phyloP scores from a whole-genome alignment of 1,140 invertebrate genomes.

The Papilio glaucus region DNA sequence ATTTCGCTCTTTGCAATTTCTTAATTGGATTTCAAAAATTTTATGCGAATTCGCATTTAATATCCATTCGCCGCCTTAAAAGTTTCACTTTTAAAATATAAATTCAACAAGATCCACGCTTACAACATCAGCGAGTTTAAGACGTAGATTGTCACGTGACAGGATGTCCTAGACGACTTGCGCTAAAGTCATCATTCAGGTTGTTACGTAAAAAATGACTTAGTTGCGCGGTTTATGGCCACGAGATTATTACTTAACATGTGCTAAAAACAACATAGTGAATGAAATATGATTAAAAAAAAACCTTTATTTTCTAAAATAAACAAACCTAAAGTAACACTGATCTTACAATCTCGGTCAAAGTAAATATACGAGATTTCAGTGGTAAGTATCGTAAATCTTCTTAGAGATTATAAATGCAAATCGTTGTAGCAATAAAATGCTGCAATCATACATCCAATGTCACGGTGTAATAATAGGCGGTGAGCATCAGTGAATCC shows the following conservation, averaged over 20 bases:
- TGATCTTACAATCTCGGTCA: not conserved
- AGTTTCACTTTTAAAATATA: slow-evolving; percentile 3
- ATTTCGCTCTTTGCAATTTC: too few species aligned
- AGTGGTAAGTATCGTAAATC: not conserved
- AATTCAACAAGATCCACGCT: not conserved
- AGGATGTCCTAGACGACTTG: too few species aligned
- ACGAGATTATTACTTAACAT: too few species aligned
- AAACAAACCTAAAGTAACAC: not conserved
- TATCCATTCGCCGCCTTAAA: not conserved
- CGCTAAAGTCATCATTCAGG: too few species aligned
- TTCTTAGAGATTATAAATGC: not conserved
- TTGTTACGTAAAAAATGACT: too few species aligned
- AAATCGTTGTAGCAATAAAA: slow-evolving; percentile 8
- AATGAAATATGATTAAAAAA: too few species aligned
- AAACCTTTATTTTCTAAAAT: not conserved
- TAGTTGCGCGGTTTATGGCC: too few species aligned
- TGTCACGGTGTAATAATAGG: slow-evolving; percentile 15
- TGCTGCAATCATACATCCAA: not conserved
- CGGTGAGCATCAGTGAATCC: slow-evolving; percentile 1
- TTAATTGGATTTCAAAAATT: too few species aligned
- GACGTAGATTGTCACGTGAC: too few species aligned
- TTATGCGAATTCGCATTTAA: not conserved
- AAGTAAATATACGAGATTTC: not conserved
- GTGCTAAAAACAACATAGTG: too few species aligned
- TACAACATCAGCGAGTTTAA: not conserved